phyloP scores from a whole-genome alignment of 35 echinoderm and acorn worm species.

The Heliocidaris erythrogramma region DNA sequence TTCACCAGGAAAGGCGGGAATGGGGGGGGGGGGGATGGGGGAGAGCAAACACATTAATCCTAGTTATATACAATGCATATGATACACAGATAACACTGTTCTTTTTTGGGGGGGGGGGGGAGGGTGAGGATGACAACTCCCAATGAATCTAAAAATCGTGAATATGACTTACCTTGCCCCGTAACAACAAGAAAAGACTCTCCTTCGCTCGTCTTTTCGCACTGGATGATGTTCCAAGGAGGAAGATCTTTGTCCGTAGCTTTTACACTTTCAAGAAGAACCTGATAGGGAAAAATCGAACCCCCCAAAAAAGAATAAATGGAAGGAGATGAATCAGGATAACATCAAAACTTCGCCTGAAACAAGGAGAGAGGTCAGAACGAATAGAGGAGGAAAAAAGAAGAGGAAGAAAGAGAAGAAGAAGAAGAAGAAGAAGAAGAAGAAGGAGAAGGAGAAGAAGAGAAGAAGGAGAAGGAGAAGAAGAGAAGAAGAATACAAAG shows the following conservation, averaged over 20 bases:
- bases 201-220: background rate
- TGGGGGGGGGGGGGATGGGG: too few relatives aligned
- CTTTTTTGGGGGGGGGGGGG: too few relatives aligned
- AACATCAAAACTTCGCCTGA: too few relatives aligned
- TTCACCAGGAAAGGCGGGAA: too few relatives aligned
- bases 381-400: background rate
- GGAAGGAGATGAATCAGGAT: too few relatives aligned
- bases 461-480: background rate
- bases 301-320: too few relatives aligned
- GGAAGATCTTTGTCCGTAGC: background rate
- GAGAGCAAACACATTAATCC: too few relatives aligned
- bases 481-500: background rate
- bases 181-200: slow-evolving; percentile 18
- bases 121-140: background rate
- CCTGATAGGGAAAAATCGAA: background rate
- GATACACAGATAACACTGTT: too few relatives aligned
- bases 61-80: too few relatives aligned
- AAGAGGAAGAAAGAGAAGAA: background rate
- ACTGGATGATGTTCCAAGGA: slow-evolving; percentile 26
- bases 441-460: background rate
- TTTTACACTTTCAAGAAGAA: background rate
- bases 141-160: background rate
- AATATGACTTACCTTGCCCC: background rate
- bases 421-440: background rate
- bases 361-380: background rate